Base-by-base conservation (phyloP, 2,797 vertebrate species). In the Emys orbicularis region DNA sequence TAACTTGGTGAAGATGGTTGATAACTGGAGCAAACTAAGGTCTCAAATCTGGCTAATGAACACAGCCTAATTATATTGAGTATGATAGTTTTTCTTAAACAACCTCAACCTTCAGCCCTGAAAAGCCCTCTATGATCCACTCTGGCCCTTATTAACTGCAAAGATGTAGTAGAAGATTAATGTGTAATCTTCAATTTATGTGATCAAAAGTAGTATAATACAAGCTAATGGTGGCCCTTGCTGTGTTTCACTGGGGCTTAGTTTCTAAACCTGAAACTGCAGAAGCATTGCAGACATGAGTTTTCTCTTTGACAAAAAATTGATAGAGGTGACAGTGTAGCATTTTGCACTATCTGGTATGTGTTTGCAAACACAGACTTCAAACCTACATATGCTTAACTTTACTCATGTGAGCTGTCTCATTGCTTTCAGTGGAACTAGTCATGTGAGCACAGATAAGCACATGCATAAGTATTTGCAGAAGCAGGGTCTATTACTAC, bases 271-370 rank as follows among this genome's bases (percentile, higher is more conserved):
- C 77, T 8, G 79, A 94, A 95, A 85, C 68, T 90, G 31, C 59
- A 95, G 85, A 96, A 94, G 83, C 77, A 50, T 93, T 79, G 37
- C 31, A 95, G 79, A 90, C 83, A 92, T 4, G 3, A 92, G 92
- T 96, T 92, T 97, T 92, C 84, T 94, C 93, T 84, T 92, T 89
- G 83, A 83, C 97, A 98, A 92, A 89, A 77, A 94, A 92, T 61
- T 83, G 90, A 81, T 49, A 97, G 96, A 90, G 54, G 79, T 76
- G 52, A 90, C 92, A 96, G 87, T 37, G 18, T 12, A 12, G 8
- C 61, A 54, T 65, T 94, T 89, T 89, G 15, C 8, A 88, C 10
- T 44, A 74, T 74, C 21, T 72, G 65, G 65, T 12, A 15, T 29
- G 41, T 11, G 27, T 4, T 29, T 76, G 25, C 6, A 76, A 47